A percentile compares a stretch with the other conserved stretches of the same genome.
phyloP scores from a whole-genome alignment of 2,888 invertebrate genomes.

The Xanthia icteritia region DNA sequence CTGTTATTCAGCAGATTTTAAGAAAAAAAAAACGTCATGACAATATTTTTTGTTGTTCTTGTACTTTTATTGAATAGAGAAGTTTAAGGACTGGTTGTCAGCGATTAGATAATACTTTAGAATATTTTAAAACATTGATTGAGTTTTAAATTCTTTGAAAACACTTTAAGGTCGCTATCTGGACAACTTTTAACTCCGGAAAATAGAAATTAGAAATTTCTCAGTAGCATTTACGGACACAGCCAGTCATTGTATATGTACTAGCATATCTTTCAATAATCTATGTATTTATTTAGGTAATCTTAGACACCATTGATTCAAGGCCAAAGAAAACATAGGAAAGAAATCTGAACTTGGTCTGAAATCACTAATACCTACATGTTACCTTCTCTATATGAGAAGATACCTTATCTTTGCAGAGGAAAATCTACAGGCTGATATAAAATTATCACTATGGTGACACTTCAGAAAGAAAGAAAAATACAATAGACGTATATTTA shows the following conservation, averaged over 20 bases:
- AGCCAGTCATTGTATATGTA: background rate
- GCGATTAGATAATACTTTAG: conserved; percentile 8
- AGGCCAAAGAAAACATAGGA: background rate
- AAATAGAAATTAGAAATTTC: background rate
- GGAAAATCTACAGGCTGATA: background rate
- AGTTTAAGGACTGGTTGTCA: conserved; percentile 9
- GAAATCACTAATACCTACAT: background rate
- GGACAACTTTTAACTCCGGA: background rate
- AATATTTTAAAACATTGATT: conserved; percentile 1
- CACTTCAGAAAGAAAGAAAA: no score
- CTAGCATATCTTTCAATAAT: background rate
- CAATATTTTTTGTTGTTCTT: conserved; percentile 35
- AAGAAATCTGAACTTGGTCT: background rate
- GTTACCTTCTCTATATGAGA: no score
- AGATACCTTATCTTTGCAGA: background rate
- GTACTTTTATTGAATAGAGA: background rate
- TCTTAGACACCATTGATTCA: background rate
- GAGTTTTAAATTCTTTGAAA: background rate
- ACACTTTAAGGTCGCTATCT: background rate
- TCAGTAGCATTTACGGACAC: background rate
- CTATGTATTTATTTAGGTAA: background rate
- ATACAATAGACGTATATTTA: background rate
- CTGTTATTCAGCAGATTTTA: conserved; percentile 63
- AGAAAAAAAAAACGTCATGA: conserved; percentile 50
- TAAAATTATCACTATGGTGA: no score